A percentile compares a stretch with the other conserved stretches of the same genome.
Conservation (phyloP, 1,140 invertebrate genomes). For the Psix sp. region DNA sequence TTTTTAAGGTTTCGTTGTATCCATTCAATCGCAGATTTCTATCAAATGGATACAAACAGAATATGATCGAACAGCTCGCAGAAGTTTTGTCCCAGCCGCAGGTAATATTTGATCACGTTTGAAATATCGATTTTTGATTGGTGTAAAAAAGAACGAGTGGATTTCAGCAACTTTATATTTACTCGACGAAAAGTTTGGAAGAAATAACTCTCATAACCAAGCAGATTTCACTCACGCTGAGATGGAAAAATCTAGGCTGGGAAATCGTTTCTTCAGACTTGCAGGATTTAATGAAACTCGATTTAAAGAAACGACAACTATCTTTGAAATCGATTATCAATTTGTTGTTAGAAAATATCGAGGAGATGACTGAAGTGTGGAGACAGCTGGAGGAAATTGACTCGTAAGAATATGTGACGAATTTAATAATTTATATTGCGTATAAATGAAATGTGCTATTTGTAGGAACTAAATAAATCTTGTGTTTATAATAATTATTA, state of each 20-base stretch:
- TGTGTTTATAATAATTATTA: no score
- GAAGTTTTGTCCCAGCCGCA: slow-evolving; percentile 17
- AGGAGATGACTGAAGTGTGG: slow-evolving; percentile 64
- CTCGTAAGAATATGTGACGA: no score
- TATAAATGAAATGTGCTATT: no score
- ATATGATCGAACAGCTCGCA: slow-evolving; percentile 27
- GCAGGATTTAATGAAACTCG: slow-evolving; percentile 58
- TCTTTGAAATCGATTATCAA: slow-evolving; percentile 57
- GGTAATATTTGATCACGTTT: slow-evolving; percentile 5
- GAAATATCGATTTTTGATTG: slow-evolving; percentile 14
- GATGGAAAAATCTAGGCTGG: slow-evolving; percentile 62
- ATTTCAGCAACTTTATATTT: slow-evolving; percentile 33
- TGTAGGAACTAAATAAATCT: no score
- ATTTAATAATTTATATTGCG: no score
- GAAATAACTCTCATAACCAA: slow-evolving; percentile 61
- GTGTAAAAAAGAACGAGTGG: slow-evolving; percentile 16
- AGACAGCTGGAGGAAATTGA: slow-evolving; percentile 68
- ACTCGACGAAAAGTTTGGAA: slow-evolving; percentile 24
- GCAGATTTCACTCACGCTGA: slow-evolving; percentile 60
- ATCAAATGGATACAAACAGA: not conserved
- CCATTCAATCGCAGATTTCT: slow-evolving; percentile 11
- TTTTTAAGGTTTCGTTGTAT: slow-evolving; percentile 14
- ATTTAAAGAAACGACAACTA: slow-evolving; percentile 49
- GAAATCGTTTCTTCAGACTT: slow-evolving; percentile 68
- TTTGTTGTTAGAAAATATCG: slow-evolving; percentile 60